A percentile compares a stretch with the other conserved stretches of the same genome.
Conservation (phyloP, 2,888 invertebrate species). For the Pegoplata infirma region DNA sequence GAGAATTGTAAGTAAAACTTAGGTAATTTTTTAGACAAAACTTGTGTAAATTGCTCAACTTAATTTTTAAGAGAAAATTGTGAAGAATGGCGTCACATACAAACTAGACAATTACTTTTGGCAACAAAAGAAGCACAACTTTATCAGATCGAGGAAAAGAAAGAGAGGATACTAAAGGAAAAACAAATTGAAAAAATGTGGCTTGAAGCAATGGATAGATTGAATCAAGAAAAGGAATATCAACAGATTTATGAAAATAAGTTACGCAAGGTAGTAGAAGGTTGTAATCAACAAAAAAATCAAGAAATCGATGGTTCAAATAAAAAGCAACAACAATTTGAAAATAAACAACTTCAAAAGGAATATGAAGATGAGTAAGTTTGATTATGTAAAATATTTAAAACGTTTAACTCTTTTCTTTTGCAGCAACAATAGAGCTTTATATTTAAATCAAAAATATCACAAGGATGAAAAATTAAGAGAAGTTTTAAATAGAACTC, state of each 20-base stretch:
- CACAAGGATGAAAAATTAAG: conserved; percentile 24
- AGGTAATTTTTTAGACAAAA: background rate
- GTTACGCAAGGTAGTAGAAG: conserved; percentile 52
- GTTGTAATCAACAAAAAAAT: conserved; percentile 50
- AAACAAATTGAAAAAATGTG: conserved; percentile 61
- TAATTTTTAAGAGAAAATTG: conserved; percentile 62
- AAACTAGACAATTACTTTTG: conserved; percentile 60
- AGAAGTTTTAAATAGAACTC: conserved; percentile 33
- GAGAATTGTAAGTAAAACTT: conserved; percentile 57
- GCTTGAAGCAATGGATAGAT: conserved; percentile 48
- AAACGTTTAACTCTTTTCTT: background rate
- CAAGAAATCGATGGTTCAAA: conserved; percentile 3
- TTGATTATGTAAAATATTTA: background rate
- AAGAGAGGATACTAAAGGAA: conserved; percentile 43
- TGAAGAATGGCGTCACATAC: conserved; percentile 62
- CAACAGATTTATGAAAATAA: conserved; percentile 54
- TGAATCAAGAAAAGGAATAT: conserved; percentile 58
- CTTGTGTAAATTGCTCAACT: background rate
- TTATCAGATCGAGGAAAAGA: conserved; percentile 64
- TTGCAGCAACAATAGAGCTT: conserved; percentile 39
- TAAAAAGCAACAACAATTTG: conserved; percentile 7
- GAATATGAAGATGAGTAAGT: conserved; percentile 54
- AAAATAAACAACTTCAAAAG: background rate
- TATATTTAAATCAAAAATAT: conserved; percentile 37
- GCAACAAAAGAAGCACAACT: conserved; percentile 64